Conservation (phyloP, 2,888 invertebrate genomes). For the Mongoloraphidia duomilia region DNA sequence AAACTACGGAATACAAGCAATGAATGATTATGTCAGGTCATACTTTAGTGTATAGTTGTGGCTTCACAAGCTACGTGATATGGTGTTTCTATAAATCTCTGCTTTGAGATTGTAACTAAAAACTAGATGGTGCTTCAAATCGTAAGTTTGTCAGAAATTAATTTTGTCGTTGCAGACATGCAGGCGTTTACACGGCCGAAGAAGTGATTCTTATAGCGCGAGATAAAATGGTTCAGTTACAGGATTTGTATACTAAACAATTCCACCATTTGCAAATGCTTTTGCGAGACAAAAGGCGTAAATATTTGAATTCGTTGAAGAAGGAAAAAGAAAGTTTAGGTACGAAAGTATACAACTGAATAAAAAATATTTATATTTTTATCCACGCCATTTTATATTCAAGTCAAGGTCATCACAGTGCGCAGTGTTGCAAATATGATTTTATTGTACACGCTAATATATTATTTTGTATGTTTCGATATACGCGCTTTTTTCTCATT, state of each 20-base stretch:
- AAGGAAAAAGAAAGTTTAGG: slow-evolving; percentile 57
- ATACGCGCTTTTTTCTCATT: too few relatives aligned
- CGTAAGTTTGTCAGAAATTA: slow-evolving; percentile 8
- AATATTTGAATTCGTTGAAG: slow-evolving; percentile 57
- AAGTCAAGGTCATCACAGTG: background rate
- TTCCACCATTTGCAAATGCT: slow-evolving; percentile 59
- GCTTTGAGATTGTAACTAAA: too few relatives aligned
- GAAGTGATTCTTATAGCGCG: slow-evolving; percentile 68
- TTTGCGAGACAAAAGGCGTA: slow-evolving; percentile 54
- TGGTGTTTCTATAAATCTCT: too few relatives aligned
- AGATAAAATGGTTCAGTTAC: slow-evolving; percentile 59
- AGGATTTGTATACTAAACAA: slow-evolving; percentile 70
- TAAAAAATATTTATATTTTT: slow-evolving; percentile 10
- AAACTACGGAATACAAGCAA: too few relatives aligned
- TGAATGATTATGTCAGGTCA: too few relatives aligned
- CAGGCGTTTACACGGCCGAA: slow-evolving; percentile 78
- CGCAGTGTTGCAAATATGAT: background rate
- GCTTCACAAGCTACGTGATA: too few relatives aligned
- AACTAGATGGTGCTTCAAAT: too few relatives aligned
- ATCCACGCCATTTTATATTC: background rate
- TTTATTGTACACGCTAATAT: too few relatives aligned
- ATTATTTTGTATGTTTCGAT: too few relatives aligned
- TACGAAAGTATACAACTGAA: slow-evolving; percentile 34
- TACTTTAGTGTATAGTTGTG: too few relatives aligned
- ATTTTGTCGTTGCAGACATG: slow-evolving; percentile 48